These are phyloP conservation scores for Philopotamus ludificatus DNA, from an alignment of 1,140 invertebrate species.

Conservation along the genomic window DNA sequence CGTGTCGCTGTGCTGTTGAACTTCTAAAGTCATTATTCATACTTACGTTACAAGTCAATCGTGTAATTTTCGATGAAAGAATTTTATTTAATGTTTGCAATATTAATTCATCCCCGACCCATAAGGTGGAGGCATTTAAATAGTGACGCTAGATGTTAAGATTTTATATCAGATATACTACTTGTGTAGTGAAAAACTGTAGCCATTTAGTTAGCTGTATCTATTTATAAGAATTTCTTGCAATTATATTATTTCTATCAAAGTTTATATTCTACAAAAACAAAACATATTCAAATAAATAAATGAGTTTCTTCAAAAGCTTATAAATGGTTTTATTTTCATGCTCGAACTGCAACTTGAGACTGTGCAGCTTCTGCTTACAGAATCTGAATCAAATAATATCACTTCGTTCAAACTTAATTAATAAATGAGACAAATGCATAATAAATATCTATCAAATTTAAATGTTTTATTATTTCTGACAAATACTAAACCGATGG, in stretches of 20 bases:
- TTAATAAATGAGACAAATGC: no score
- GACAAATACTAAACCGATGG: no score
- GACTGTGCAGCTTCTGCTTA: no score
- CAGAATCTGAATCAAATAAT: no score
- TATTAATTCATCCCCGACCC: slow-evolving; percentile 42
- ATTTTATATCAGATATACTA: slow-evolving; percentile 37
- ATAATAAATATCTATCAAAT: no score
- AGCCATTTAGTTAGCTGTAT: slow-evolving; percentile 41
- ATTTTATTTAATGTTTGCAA: slow-evolving; percentile 39
- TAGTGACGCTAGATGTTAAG: slow-evolving; percentile 41
- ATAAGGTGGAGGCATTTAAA: slow-evolving; percentile 42
- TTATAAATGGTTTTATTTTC: neutral
- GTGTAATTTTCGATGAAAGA: slow-evolving; percentile 13
- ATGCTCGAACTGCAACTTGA: no score
- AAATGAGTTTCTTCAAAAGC: slow-evolving; percentile 38
- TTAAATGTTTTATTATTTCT: no score
- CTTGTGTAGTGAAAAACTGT: slow-evolving; percentile 39
- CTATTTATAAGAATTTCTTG: slow-evolving; percentile 41
- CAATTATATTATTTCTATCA: slow-evolving; percentile 43
- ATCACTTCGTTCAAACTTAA: no score
- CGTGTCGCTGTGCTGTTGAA: neutral
- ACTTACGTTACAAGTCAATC: neutral
- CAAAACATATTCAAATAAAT: slow-evolving; percentile 40
- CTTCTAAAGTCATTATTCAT: neutral
- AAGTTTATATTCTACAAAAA: slow-evolving; percentile 42